Conservation (phyloP, 2,113 vertebrate species). For the Apteryx owenii region DNA sequence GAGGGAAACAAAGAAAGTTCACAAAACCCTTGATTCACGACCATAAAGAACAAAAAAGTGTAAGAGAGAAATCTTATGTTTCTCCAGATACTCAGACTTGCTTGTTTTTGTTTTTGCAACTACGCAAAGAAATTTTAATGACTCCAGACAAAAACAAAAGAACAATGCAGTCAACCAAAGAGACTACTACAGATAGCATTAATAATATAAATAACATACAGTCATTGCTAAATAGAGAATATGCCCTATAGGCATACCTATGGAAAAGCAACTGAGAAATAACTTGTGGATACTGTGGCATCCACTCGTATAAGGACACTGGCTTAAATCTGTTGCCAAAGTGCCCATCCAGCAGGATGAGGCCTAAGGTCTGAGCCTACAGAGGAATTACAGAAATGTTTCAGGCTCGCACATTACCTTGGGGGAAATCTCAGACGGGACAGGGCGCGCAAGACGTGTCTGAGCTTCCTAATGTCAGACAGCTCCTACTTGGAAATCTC, state of each 20-base stretch:
- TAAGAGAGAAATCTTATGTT: background rate
- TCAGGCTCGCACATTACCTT: background rate
- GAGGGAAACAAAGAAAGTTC: background rate
- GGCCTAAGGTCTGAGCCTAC: background rate
- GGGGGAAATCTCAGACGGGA: background rate
- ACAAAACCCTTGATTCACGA: background rate
- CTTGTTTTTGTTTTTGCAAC: background rate
- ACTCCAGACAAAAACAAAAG: background rate
- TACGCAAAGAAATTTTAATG: background rate
- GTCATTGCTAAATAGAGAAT: background rate
- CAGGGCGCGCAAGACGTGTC: too few relatives aligned
- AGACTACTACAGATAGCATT: background rate
- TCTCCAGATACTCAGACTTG: background rate
- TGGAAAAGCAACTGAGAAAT: background rate
- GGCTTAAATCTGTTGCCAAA: background rate
- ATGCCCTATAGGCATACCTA: background rate
- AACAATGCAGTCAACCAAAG: background rate
- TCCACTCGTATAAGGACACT: background rate
- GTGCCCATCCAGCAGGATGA: background rate
- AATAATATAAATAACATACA: background rate
- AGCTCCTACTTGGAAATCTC: background rate
- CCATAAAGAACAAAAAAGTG: background rate
- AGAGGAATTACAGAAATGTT: accelerated
- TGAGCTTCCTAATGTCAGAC: too few relatives aligned
- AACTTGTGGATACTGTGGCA: background rate